Conservation (phyloP, 2,888 invertebrate genomes). For the Ischnus inquisitorius region DNA sequence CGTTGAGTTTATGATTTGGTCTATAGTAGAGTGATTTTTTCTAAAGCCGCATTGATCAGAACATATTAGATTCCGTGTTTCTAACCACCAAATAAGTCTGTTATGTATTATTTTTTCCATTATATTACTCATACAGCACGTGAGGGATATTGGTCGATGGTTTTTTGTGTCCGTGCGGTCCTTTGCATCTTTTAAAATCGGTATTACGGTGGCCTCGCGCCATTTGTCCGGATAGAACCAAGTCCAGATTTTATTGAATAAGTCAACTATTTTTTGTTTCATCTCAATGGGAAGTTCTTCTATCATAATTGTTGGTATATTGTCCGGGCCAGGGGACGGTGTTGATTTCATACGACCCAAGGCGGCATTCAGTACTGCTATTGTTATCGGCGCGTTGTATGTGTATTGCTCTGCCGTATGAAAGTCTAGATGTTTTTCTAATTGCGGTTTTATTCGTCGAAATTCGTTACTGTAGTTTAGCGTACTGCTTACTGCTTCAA, state of each 20-base stretch:
- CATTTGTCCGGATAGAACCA: neutral
- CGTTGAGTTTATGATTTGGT: constrained; percentile 10
- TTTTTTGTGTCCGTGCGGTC: constrained; percentile 36
- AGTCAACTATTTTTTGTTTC: neutral
- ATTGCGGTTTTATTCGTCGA: too few species aligned
- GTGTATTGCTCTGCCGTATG: too few species aligned
- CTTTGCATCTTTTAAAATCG: constrained; percentile 64
- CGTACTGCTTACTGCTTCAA: too few species aligned
- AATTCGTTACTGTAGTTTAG: too few species aligned
- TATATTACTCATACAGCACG: constrained; percentile 64
- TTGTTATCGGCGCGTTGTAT: too few species aligned
- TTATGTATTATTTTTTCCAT: constrained; percentile 70
- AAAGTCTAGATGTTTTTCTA: too few species aligned
- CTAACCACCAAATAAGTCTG: constrained; percentile 64
- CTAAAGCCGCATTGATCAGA: constrained; percentile 66
- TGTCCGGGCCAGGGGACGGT: neutral
- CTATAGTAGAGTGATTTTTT: constrained; percentile 50
- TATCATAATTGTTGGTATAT: neutral
- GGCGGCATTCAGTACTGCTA: too few species aligned
- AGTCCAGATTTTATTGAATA: neutral
- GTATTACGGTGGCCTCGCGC: constrained; percentile 14
- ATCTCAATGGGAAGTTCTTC: neutral
- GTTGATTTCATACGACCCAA: neutral
- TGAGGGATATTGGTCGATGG: constrained; percentile 64
- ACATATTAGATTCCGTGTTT: constrained; percentile 60